phyloP scores from a whole-genome alignment of 2,888 invertebrate genomes.

The Unio pictorum region DNA sequence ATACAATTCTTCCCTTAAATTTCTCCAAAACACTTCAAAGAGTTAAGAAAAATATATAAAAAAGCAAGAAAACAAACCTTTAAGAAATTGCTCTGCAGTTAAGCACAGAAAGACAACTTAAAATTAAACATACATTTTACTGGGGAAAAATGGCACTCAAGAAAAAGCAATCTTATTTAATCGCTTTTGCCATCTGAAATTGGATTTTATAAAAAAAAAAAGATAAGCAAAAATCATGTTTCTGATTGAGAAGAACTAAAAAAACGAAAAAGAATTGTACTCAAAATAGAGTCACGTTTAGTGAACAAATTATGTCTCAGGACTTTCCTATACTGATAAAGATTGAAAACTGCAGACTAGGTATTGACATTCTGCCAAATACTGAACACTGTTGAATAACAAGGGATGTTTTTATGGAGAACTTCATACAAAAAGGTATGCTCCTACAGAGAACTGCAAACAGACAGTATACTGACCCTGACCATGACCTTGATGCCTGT shows the following conservation, averaged over 20 bases:
- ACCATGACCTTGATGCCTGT: slow-evolving; percentile 1
- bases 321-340: no score
- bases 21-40: no score
- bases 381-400: no score
- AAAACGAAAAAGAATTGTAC: neutral
- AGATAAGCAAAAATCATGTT: neutral
- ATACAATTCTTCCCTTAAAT: no score
- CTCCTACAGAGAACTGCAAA: no score
- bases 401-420: no score
- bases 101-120: neutral
- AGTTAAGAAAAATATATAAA: neutral
- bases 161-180: neutral
- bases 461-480: slow-evolving; percentile 23
- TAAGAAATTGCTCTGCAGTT: no score
- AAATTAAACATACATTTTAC: slow-evolving; percentile 7
- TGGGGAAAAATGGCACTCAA: slow-evolving; percentile 3
- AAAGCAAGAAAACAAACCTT: neutral
- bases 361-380: no score
- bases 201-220: neutral
- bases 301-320: slow-evolving; percentile 1
- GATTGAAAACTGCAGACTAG: no score
- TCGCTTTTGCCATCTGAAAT: no score
- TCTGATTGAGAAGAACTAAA: neutral
- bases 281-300: slow-evolving; percentile 2
- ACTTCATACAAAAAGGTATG: no score